A percentile compares a stretch with the other conserved stretches of the same genome.
These are phyloP conservation scores for Clarias magur DNA, from an alignment of 2,113 vertebrate genomes.

Conservation along the genomic window DNA sequence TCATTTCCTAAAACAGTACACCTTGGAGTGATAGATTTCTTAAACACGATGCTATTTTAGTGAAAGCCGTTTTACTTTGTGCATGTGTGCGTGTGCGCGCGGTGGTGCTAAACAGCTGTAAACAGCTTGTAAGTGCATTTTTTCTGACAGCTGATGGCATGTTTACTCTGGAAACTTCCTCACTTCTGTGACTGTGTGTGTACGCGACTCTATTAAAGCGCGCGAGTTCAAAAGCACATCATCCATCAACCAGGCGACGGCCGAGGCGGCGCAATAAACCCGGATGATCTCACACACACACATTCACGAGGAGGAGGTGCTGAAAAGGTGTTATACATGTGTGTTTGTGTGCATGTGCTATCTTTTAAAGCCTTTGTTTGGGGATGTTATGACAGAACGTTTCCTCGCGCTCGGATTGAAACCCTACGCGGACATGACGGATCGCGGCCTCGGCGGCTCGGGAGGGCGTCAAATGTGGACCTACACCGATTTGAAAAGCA, in stretches of 20 bases:
- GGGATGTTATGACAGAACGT: neutral
- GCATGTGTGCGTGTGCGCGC: neutral
- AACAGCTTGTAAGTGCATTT: slow-evolving; percentile 5
- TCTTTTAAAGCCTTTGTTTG: neutral
- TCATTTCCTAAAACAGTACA: too few relatives aligned
- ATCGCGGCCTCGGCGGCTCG: slow-evolving; percentile 67
- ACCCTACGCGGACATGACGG: slow-evolving; percentile 62
- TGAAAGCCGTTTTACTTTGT: neutral
- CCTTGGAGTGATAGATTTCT: too few relatives aligned
- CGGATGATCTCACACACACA: slow-evolving; percentile 64
- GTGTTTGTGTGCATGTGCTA: neutral
- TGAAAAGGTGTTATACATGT: neutral
- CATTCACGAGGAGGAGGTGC: slow-evolving; percentile 16
- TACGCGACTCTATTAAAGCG: slow-evolving; percentile 41
- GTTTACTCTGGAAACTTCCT: neutral
- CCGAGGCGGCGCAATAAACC: slow-evolving; percentile 78
- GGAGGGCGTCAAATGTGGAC: slow-evolving; percentile 46
- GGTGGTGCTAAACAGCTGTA: neutral
- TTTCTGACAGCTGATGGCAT: slow-evolving; percentile 21
- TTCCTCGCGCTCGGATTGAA: neutral
- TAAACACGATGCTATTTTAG: too few relatives aligned
- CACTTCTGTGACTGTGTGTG: slow-evolving; percentile 29
- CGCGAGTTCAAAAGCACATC: slow-evolving; percentile 68
- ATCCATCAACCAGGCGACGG: slow-evolving; percentile 76
- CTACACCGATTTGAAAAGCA: slow-evolving; percentile 27